Evolutionary conservation across 2,888 invertebrate genomes (phyloP), one percentile per base, ranked within the genome.

Genomic region (Coelinius sp.): DNA sequence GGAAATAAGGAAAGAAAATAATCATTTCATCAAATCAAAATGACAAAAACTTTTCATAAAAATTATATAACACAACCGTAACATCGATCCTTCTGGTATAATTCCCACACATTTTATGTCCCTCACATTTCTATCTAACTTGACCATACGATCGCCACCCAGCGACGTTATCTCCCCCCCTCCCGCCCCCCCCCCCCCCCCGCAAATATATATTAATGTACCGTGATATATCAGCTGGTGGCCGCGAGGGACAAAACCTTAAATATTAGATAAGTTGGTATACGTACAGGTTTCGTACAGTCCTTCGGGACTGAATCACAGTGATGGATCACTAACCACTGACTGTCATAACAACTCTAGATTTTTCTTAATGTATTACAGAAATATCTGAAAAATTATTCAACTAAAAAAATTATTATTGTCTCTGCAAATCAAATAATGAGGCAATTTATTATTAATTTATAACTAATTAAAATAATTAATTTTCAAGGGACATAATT

Each of bases 241-340:
- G 80, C 79, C 85, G 83, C 84, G 81, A 87, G 87, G 87, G 87
- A 87, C 87, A 86, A 87, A 86, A 86, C 85, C 86, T 87, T 87
- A 87, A 87, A 87, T 87, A 87, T 87, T 87, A 84, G 84, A 87
- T 87, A 86, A 87, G 85, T 87, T 85, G 80, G 85, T 84, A n/a
- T n/a, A 79, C 82, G 77, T 77, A 83, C 78, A 79, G 80, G 80
- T 22, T 41, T 52, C 27, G 53, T 27, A 41, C 52, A 52, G 82
- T 79, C 86, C 83, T 74, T 76, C 81, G 86, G 84, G 86, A 86
- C 85, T 79, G 81, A 87, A 86, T 85, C 86, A 85, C 84, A 72
- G 80, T 87, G 87, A 87, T 87, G 84, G 86, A 87, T 87, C 76
- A 83, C 79, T 77, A 77, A 77, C 82, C 80, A 82, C 87, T 87